Percentiles rank a stretch among this genome's conserved stretches.
phyloP scores from a whole-genome alignment of 92 coral and sea anemone species.

The Desmophyllum pertusum region DNA sequence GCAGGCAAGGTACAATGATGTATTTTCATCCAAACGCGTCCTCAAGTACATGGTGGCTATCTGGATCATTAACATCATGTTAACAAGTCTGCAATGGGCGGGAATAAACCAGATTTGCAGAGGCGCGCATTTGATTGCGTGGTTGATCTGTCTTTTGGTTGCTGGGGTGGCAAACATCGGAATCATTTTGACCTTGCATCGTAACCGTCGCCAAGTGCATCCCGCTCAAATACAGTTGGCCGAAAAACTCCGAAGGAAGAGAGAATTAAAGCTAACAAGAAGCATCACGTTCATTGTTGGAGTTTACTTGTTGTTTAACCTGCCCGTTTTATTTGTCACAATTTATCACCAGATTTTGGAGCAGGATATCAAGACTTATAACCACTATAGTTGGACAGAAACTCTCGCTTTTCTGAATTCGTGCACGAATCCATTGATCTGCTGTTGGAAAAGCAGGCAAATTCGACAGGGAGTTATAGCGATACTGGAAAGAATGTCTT shows the following conservation, averaged over 20 bases:
- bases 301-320: constrained; percentile 54
- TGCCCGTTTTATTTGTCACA: constrained; percentile 54
- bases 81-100: constrained; percentile 27
- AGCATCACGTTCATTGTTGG: constrained; percentile 61
- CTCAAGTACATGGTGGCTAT: constrained; percentile 13
- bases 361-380: constrained; percentile 29
- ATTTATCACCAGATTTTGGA: constrained; percentile 48
- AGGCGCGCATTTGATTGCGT: constrained; percentile 6
- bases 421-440: constrained; percentile 66
- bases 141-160: constrained; percentile 25
- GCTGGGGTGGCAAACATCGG: constrained; percentile 8
- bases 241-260: neutral
- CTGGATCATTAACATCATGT: neutral
- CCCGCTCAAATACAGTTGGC: neutral
- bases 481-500: constrained; percentile 9
- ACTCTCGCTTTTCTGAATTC: constrained; percentile 71
- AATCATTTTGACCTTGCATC: constrained; percentile 21
- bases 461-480: constrained; percentile 45
- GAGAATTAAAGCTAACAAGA: constrained; percentile 53
- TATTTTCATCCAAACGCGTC: constrained; percentile 21
- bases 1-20: constrained; percentile 19
- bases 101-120: constrained; percentile 10
- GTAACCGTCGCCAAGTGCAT: constrained; percentile 7
- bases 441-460: constrained; percentile 64
- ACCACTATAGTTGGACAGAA: constrained; percentile 74